These are phyloP conservation scores for Gadopsis marmoratus DNA, from an alignment of 2,797 vertebrate genomes.

Conservation along the genomic window DNA sequence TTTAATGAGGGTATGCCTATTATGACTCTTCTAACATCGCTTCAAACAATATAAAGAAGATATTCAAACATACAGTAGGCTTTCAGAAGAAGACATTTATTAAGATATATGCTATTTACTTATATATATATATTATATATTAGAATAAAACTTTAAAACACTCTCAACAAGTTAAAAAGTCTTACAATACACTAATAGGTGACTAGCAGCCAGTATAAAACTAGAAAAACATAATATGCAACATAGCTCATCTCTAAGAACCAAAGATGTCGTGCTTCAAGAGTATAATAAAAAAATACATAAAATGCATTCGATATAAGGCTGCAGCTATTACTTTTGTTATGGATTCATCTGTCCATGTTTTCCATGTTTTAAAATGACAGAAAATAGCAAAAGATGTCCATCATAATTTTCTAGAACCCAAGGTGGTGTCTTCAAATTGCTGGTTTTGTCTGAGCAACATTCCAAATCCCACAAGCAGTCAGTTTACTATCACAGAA, in stretches of 20 bases:
- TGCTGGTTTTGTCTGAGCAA: slow-evolving; percentile 11
- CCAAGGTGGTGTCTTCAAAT: slow-evolving; percentile 1
- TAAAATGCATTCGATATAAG: slow-evolving; percentile 14
- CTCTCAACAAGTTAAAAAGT: slow-evolving; percentile 36
- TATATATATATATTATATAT: slow-evolving; percentile 75
- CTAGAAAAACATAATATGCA: slow-evolving; percentile 23
- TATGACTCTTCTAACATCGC: neutral
- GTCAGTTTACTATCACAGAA: neutral
- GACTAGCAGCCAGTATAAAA: slow-evolving; percentile 34
- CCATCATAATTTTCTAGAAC: neutral
- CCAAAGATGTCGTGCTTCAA: slow-evolving; percentile 16
- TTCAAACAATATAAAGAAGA: slow-evolving; percentile 10
- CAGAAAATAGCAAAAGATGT: slow-evolving; percentile 5
- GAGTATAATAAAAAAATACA: slow-evolving; percentile 18
- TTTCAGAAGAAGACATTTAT: slow-evolving; percentile 56
- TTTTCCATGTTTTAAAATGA: neutral
- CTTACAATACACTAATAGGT: slow-evolving; percentile 41
- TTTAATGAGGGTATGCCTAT: neutral
- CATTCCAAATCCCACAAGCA: neutral
- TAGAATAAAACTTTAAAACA: slow-evolving; percentile 54
- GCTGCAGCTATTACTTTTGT: neutral
- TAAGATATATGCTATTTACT: slow-evolving; percentile 41
- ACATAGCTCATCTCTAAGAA: slow-evolving; percentile 15
- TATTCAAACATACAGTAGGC: slow-evolving; percentile 15
- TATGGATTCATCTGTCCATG: neutral